Conservation (phyloP, 2,797 vertebrate species). For the Synaphobranchus kaupii region DNA sequence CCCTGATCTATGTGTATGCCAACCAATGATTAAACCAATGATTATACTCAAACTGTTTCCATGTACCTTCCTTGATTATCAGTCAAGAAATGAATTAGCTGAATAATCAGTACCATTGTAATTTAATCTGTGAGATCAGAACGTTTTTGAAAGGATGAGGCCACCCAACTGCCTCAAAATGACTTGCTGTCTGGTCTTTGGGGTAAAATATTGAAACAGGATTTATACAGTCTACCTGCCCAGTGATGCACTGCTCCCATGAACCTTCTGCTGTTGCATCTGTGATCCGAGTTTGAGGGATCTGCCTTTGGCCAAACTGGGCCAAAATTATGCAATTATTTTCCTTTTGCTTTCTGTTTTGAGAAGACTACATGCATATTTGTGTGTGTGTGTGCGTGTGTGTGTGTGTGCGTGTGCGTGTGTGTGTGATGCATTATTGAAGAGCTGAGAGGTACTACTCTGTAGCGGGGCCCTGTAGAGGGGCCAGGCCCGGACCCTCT, state of each 20-base stretch:
- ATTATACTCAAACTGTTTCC: too few relatives aligned
- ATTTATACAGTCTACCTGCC: neutral
- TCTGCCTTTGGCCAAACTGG: neutral
- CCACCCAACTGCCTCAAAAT: neutral
- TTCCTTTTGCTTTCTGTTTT: neutral
- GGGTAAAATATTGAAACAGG: neutral
- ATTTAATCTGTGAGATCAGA: neutral
- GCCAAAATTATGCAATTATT: neutral
- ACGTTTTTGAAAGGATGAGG: neutral
- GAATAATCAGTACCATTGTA: neutral
- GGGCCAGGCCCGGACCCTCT: neutral
- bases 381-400: slow-evolving; percentile 16
- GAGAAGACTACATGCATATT: neutral
- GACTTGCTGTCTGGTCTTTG: neutral
- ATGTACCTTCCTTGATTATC: neutral
- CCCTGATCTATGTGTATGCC: too few relatives aligned
- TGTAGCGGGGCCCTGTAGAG: neutral
- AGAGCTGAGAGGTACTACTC: slow-evolving; percentile 12
- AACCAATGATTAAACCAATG: too few relatives aligned
- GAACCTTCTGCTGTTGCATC: neutral
- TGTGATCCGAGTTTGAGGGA: slow-evolving; percentile 5
- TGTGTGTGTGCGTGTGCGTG: slow-evolving; percentile 22
- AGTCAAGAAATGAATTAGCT: neutral
- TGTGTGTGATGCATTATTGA: slow-evolving; percentile 36
- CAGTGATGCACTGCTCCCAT: neutral